Base-by-base conservation (phyloP, 2,888 invertebrate genomes). In the Molorchus minor region DNA sequence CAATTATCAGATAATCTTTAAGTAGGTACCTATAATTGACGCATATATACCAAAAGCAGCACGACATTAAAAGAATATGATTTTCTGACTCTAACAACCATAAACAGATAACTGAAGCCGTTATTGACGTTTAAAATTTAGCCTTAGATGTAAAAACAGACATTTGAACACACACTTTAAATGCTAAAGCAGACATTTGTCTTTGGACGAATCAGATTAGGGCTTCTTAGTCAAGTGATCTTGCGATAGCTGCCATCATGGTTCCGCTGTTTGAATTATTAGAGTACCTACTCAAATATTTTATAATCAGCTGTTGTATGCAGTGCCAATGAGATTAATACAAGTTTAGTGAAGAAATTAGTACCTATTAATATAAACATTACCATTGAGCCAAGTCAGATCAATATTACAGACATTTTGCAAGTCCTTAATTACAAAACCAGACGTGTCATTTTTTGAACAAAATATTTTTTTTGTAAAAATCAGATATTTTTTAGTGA, bases 121-220 rank as follows among this genome's bases (percentile, higher is more conserved):
- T 44, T 44, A 44, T 44, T 44, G 3, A 12, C 19, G 12, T 29
- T 44, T 44, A 3, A 44, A 44, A 44, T 44, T 4, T 44, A 36
- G 44, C 15, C 12, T 20, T 44, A 20, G 44, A 25, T 44, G 25
- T 25, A 44, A 44, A 44, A 44, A 25, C 44, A 44, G 44, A 44
- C 21, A 44, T 25, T 44, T 44, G 25, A 4, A 13, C 29, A 44
- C 19, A 12, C 25, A 21, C 3, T 21, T 21, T 44, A 44, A 10
- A 29, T 44, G 44, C 44, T 25, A 44, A 44, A 44, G 44, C 44
- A 20, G 44, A 44, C 44, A 44, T 44, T 44, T 44, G 44, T 12
- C 25, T 44, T 44, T 44, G 29, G 29, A 10, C 44, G 25, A 20
- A 44, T 44, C 44, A 8, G 25, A 17, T 21, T 29, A 13, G 12